phyloP scores from a whole-genome alignment of 2,888 invertebrate genomes.

The Caenorhabditis sp. region DNA sequence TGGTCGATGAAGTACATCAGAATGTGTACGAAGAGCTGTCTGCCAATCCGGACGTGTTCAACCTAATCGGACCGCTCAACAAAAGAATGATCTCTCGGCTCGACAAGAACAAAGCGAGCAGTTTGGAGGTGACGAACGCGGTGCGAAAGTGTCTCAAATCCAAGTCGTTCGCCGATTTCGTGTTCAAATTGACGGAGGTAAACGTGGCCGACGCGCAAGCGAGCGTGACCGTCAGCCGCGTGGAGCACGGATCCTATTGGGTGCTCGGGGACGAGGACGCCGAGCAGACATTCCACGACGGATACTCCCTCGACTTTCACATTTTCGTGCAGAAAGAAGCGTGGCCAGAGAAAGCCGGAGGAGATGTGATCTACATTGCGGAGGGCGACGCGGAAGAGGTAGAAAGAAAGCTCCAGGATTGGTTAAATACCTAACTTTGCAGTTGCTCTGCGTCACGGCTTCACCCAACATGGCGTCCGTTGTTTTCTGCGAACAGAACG shows the following conservation, averaged over 20 bases:
- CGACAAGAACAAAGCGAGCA: conserved; percentile 1
- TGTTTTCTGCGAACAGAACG: conserved; percentile 73
- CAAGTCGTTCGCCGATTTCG: conserved; percentile 19
- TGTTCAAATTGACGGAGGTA: conserved; percentile 49
- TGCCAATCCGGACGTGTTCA: conserved; percentile 33
- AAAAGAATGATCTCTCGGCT: conserved; percentile 49
- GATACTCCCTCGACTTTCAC: conserved; percentile 62
- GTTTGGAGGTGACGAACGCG: conserved; percentile 13
- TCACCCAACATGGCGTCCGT: conserved; percentile 64
- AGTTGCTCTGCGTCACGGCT: conserved; percentile 70
- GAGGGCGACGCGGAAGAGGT: conserved; percentile 71
- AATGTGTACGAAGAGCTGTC: conserved; percentile 27
- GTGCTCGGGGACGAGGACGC: conserved; percentile 69
- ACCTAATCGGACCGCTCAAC: conserved; percentile 64
- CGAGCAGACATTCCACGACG: conserved; percentile 51
- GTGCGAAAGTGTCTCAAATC: conserved; percentile 53
- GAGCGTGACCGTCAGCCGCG: conserved; percentile 58
- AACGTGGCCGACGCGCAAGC: conserved; percentile 38
- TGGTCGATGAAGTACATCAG: conserved; percentile 42
- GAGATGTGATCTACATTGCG: conserved; percentile 69
- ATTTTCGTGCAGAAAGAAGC: conserved; percentile 66
- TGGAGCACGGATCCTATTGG: conserved; percentile 69
- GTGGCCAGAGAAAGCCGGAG: conserved; percentile 68
- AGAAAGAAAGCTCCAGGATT: no score
- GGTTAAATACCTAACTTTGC: no score